phyloP scores from a whole-genome alignment of 2,888 invertebrate species.

The Xestia rhomboidea region DNA sequence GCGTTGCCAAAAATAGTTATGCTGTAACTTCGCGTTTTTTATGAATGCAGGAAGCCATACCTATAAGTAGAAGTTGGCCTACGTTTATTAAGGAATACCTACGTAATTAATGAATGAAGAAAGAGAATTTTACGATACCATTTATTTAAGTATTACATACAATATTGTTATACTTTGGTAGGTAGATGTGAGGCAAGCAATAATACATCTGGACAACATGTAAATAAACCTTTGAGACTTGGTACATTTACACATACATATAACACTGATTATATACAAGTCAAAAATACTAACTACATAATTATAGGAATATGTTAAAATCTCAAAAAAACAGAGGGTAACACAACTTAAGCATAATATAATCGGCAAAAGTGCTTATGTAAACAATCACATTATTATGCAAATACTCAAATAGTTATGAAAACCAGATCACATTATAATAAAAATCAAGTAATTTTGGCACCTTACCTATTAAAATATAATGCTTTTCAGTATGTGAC shows the following conservation, averaged over 20 bases:
- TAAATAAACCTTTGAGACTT: slow-evolving; percentile 52
- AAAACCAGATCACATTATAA: slow-evolving; percentile 37
- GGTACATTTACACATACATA: slow-evolving; percentile 51
- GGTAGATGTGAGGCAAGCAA: slow-evolving; percentile 65
- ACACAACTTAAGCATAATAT: slow-evolving; percentile 43
- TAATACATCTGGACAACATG: slow-evolving; percentile 64
- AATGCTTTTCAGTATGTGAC: slow-evolving; percentile 43
- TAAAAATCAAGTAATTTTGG: slow-evolving; percentile 60
- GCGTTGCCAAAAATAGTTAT: too few species aligned
- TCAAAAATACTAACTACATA: slow-evolving; percentile 57
- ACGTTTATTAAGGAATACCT: neutral
- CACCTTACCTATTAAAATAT: slow-evolving; percentile 62
- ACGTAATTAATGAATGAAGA: slow-evolving; percentile 17
- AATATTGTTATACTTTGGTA: slow-evolving; percentile 70
- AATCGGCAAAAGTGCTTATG: slow-evolving; percentile 32
- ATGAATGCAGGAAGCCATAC: neutral
- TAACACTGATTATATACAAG: slow-evolving; percentile 52
- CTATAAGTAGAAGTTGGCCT: neutral
- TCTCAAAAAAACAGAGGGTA: slow-evolving; percentile 56
- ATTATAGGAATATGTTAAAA: slow-evolving; percentile 50
- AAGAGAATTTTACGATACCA: slow-evolving; percentile 59
- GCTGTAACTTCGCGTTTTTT: neutral
- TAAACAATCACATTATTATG: slow-evolving; percentile 34
- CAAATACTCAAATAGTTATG: slow-evolving; percentile 25
- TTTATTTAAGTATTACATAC: slow-evolving; percentile 68